Conservation (phyloP, 2,888 invertebrate genomes). For the Limnephilus lunatus region DNA sequence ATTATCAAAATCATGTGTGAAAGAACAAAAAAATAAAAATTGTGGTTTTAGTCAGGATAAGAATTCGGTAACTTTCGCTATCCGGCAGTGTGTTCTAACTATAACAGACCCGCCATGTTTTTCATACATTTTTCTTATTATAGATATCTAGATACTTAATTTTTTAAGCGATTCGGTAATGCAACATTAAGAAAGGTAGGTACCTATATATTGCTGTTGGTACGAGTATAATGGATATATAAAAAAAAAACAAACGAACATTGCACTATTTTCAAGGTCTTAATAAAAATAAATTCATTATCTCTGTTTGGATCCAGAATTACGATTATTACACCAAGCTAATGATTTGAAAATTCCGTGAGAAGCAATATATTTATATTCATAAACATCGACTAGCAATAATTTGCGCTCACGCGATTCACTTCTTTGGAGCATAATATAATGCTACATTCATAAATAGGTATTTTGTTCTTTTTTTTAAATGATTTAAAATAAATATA, state of each 20-base stretch:
- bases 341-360: neutral
- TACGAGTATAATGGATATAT: neutral
- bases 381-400: neutral
- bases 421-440: neutral
- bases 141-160: too few relatives aligned
- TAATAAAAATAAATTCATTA: neutral
- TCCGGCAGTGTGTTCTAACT: neutral
- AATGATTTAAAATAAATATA: too few relatives aligned
- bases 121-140: too few relatives aligned
- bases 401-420: neutral
- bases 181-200: neutral
- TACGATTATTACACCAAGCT: too few relatives aligned
- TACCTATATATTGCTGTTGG: neutral
- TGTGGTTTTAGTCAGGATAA: neutral
- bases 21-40: too few relatives aligned
- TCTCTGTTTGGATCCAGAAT: neutral
- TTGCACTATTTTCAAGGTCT: neutral
- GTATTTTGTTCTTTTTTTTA: too few relatives aligned
- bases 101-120: neutral
- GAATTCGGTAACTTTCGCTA: neutral
- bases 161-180: too few relatives aligned
- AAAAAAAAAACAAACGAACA: neutral
- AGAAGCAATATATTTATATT: neutral
- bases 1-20: neutral
- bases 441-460: too few relatives aligned